Evolutionary conservation across 2,113 vertebrate species (phyloP).

Genomic region (Clarias batrachus): DNA sequence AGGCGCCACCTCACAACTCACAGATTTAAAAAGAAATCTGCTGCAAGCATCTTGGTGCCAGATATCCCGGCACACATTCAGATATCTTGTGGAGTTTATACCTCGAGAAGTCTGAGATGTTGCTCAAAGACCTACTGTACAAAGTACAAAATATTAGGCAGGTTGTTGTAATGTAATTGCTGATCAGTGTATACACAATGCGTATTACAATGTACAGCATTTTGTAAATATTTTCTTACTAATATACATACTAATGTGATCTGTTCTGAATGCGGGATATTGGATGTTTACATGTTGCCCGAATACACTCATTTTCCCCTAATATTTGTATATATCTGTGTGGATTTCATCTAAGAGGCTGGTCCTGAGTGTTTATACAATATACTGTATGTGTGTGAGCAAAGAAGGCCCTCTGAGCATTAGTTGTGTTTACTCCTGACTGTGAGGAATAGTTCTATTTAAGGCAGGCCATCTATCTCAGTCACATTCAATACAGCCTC

Average conservation of each 20-base stretch:
- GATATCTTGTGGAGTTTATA: no score
- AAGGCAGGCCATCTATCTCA: conserved; percentile 65
- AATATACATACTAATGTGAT: not conserved
- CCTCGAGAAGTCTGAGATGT: no score
- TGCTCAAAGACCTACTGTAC: no score
- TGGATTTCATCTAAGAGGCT: conserved; percentile 23
- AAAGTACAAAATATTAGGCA: no score
- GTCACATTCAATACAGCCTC: conserved; percentile 61
- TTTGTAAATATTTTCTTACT: not conserved
- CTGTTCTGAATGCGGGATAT: not conserved
- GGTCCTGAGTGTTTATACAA: conserved; percentile 20
- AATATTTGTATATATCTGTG: not conserved
- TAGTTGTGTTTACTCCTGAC: conserved; percentile 61
- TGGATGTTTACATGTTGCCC: not conserved
- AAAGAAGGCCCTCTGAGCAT: conserved; percentile 57
- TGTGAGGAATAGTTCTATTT: conserved; percentile 67
- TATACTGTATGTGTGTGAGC: conserved; percentile 14
- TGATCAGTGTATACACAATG: not conserved
- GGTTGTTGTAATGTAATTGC: no score
- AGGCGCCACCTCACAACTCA: no score
- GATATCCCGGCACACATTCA: no score
- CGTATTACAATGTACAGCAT: not conserved
- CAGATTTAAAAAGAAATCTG: no score
- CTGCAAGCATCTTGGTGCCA: no score
- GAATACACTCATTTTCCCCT: not conserved